Evolutionary conservation across 1,140 invertebrate species (phyloP).

Genomic region (Samia ricini): DNA sequence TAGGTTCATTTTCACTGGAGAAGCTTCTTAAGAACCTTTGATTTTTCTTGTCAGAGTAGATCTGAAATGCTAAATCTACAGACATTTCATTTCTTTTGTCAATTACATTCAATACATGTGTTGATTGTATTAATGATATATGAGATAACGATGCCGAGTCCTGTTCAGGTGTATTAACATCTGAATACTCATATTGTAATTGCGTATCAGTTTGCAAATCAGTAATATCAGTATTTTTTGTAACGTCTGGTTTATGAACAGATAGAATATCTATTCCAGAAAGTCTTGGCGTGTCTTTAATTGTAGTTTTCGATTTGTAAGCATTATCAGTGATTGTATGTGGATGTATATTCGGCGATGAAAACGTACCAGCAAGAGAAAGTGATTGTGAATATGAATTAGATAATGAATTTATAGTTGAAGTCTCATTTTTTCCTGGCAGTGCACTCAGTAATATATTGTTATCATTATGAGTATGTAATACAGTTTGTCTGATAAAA

Average conservation of each 20-base stretch:
- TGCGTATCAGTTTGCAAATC: neutral
- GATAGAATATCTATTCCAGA: neutral
- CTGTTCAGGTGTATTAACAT: neutral
- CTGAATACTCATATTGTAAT: neutral
- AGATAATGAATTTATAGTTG: neutral
- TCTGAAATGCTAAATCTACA: slow-evolving; percentile 33
- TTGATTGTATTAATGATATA: neutral
- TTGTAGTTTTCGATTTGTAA: neutral
- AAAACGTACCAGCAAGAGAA: neutral
- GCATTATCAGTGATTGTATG: neutral
- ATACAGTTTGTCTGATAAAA: neutral
- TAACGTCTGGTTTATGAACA: neutral
- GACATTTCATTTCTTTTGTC: slow-evolving; percentile 5
- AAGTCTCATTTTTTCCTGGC: neutral
- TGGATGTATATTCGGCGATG: neutral
- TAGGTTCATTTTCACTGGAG: slow-evolving; percentile 14
- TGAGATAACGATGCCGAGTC: neutral
- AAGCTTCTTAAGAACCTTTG: slow-evolving; percentile 36
- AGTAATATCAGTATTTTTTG: neutral
- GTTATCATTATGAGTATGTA: neutral
- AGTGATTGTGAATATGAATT: neutral
- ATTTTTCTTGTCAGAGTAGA: slow-evolving; percentile 27
- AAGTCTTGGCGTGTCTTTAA: neutral
- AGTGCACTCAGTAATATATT: too few relatives aligned
- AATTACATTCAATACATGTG: neutral